These are phyloP conservation scores for Shinisaurus crocodilurus DNA, from an alignment of 2,113 vertebrate species.

Conservation along the genomic window DNA sequence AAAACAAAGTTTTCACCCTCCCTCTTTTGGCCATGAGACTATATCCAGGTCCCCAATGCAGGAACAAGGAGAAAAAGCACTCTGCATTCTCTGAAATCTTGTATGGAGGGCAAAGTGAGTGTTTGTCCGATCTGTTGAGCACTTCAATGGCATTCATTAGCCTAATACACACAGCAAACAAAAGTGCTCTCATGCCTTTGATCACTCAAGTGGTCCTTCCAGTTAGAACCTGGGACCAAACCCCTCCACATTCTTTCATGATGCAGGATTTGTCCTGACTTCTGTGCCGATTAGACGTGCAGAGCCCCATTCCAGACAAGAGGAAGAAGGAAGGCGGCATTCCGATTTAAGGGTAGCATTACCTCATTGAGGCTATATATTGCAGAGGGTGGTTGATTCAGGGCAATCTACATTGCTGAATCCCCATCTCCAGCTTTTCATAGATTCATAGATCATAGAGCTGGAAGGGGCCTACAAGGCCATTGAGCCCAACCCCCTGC, in stretches of 20 bases:
- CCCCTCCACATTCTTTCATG: slow-evolving; percentile 63
- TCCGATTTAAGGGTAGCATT: slow-evolving; percentile 10
- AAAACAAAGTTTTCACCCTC: not conserved
- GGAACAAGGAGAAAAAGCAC: slow-evolving; percentile 41
- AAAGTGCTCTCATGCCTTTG: slow-evolving; percentile 53
- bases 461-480: no score
- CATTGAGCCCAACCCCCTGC: no score
- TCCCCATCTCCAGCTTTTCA: not conserved
- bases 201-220: slow-evolving; percentile 63
- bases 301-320: slow-evolving; percentile 44
- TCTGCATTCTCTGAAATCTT: slow-evolving; percentile 21
- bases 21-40: slow-evolving; percentile 20
- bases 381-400: not conserved
- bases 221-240: slow-evolving; percentile 51
- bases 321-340: slow-evolving; percentile 25
- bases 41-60: slow-evolving; percentile 29
- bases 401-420: no score
- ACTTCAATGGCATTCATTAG: slow-evolving; percentile 59
- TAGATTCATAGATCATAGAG: no score
- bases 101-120: slow-evolving; percentile 3
- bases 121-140: slow-evolving; percentile 25
- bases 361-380: not conserved
- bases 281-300: slow-evolving; percentile 61
- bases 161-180: slow-evolving; percentile 53
- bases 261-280: slow-evolving; percentile 44